A percentile compares a stretch with the other conserved stretches of the same genome.
These are phyloP conservation scores for Drosophila helvetica DNA, from an alignment of 2,888 invertebrate species.

Conservation along the genomic window DNA sequence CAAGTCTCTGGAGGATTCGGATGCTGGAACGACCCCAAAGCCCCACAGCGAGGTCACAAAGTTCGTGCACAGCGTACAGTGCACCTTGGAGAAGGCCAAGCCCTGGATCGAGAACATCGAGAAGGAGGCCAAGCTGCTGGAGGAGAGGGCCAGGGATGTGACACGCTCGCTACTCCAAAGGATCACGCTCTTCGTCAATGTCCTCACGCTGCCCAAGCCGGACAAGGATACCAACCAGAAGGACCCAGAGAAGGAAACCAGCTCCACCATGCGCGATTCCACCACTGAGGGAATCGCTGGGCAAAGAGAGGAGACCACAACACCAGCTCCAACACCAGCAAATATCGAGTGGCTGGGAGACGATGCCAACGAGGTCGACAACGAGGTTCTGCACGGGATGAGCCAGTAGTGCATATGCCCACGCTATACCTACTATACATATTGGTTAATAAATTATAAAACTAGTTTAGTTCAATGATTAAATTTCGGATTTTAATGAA, in stretches of 20 bases:
- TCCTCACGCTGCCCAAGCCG: constrained; percentile 18
- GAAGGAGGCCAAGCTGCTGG: constrained; percentile 79
- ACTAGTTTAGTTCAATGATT: not conserved
- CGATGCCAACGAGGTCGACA: constrained; percentile 32
- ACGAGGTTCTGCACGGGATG: not conserved
- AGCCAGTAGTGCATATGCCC: not conserved
- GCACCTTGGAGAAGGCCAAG: constrained; percentile 79
- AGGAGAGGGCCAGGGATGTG: constrained; percentile 71
- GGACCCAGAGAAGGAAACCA: constrained; percentile 4
- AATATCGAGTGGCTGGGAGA: constrained; percentile 33
- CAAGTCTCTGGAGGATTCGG: constrained; percentile 12
- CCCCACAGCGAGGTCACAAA: constrained; percentile 71
- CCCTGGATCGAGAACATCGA: constrained; percentile 81
- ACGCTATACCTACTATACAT: not conserved
- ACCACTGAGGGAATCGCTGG: not conserved
- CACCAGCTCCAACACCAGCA: not conserved
- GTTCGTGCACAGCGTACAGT: constrained; percentile 76
- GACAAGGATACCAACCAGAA: not conserved
- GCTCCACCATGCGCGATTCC: not conserved
- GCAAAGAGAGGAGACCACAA: not conserved
- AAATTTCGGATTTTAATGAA: not conserved
- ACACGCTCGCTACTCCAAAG: constrained; percentile 36
- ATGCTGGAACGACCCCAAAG: constrained; percentile 34
- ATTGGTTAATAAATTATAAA: constrained; percentile 20
- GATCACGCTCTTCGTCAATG: constrained; percentile 23